Conservation (phyloP, 2,888 invertebrate genomes). For the Tuta absoluta region DNA sequence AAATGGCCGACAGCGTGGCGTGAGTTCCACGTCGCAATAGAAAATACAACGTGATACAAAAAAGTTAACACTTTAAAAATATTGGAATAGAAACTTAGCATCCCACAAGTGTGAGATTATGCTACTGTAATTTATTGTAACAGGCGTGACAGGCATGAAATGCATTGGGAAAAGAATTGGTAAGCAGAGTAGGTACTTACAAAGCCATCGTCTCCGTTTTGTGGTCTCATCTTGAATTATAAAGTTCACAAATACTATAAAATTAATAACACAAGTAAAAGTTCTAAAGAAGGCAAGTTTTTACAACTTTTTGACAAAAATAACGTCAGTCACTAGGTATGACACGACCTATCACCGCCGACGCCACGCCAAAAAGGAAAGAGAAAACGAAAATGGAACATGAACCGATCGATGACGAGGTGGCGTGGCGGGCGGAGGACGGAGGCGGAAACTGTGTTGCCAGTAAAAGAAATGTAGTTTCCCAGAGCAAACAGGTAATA, state of each 20-base stretch:
- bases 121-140: too few species aligned
- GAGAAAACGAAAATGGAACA: conserved; percentile 24
- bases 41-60: background rate
- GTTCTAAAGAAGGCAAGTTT: conserved; percentile 19
- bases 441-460: background rate
- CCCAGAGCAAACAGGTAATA: too few species aligned
- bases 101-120: background rate
- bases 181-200: conserved; percentile 55
- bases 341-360: conserved; percentile 47
- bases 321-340: conserved; percentile 1
- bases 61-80: background rate
- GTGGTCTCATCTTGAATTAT: conserved; percentile 64
- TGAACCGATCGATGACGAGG: background rate
- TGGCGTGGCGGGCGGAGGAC: background rate
- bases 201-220: conserved; percentile 75
- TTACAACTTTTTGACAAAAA: conserved; percentile 38
- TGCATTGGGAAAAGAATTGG: background rate
- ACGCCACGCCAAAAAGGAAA: conserved; percentile 67
- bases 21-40: conserved; percentile 18
- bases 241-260: conserved; percentile 11
- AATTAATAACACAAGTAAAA: conserved; percentile 25
- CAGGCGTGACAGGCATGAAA: conserved; percentile 7
- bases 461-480: background rate
- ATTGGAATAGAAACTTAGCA: background rate
- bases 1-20: conserved; percentile 67